A percentile compares a stretch with the other conserved stretches of the same genome.
Evolutionary conservation across 2,797 vertebrate genomes (phyloP).

Genomic region (Silurus aristotelis): DNA sequence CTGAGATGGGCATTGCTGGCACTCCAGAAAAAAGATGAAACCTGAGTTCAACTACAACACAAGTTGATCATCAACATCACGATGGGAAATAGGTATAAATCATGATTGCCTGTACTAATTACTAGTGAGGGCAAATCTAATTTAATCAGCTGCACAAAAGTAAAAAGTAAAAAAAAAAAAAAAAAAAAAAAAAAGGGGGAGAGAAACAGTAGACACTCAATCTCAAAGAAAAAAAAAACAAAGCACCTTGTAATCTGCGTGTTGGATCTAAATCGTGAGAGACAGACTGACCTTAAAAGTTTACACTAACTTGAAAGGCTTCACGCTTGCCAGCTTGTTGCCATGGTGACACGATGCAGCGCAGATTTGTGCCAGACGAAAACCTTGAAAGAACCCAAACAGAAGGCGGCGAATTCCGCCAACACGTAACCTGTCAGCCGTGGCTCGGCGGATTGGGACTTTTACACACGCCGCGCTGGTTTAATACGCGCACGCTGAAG

Average conservation of each 20-base stretch:
- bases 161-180: not conserved
- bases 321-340: conserved; percentile 61
- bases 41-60: conserved; percentile 67
- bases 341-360: conserved; percentile 76
- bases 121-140: conserved; percentile 1
- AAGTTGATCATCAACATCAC: not conserved
- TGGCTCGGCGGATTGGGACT: conserved; percentile 55
- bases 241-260: conserved; percentile 65
- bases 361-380: conserved; percentile 67
- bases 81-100: not conserved
- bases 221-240: conserved; percentile 9
- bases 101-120: not conserved
- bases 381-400: conserved; percentile 67
- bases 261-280: not conserved
- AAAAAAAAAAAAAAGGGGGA: not conserved
- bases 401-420: conserved; percentile 65
- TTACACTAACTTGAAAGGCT: conserved; percentile 45
- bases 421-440: conserved; percentile 63
- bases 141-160: not conserved
- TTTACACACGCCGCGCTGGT: not conserved
- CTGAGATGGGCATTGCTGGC: conserved; percentile 63
- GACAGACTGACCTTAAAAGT: conserved; percentile 30
- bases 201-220: not conserved
- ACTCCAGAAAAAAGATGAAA: conserved; percentile 61
- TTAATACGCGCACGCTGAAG: conserved; percentile 44